phyloP scores from a whole-genome alignment of 2,888 invertebrate genomes.

The Hybos culiciformis region DNA sequence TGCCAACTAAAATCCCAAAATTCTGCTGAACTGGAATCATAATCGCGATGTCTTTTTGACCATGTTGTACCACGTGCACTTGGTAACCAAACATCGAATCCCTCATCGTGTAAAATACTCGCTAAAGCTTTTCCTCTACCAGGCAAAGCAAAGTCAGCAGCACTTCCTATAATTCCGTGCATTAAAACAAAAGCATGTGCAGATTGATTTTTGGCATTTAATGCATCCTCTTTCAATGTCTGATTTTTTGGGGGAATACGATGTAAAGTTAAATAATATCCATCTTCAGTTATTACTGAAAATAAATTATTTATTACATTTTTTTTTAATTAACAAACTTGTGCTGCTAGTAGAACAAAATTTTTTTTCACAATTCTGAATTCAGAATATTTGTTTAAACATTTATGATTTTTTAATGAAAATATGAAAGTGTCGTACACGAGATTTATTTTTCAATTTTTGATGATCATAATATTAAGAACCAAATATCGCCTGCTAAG shows the following conservation, averaged over 20 bases:
- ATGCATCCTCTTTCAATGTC: constrained; percentile 17
- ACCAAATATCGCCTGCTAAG: too few species aligned
- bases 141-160: constrained; percentile 24
- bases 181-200: constrained; percentile 20
- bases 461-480: too few species aligned
- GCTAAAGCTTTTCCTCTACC: constrained; percentile 23
- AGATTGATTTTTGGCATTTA: constrained; percentile 15
- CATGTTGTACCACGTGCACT: constrained; percentile 27
- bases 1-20: constrained; percentile 33
- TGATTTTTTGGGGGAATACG: constrained; percentile 23
- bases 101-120: constrained; percentile 25
- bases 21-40: constrained; percentile 19
- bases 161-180: constrained; percentile 24
- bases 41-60: constrained; percentile 20
- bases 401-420: too few species aligned
- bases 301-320: too few species aligned
- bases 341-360: too few species aligned
- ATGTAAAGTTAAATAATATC: constrained; percentile 24
- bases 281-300: constrained; percentile 22
- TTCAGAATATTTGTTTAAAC: too few species aligned
- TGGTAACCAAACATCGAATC: constrained; percentile 31
- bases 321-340: too few species aligned
- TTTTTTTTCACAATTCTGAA: too few species aligned
- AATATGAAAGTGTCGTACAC: too few species aligned
- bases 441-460: too few species aligned